Conservation (phyloP, 1,140 invertebrate species). For the Drosophila lini region DNA sequence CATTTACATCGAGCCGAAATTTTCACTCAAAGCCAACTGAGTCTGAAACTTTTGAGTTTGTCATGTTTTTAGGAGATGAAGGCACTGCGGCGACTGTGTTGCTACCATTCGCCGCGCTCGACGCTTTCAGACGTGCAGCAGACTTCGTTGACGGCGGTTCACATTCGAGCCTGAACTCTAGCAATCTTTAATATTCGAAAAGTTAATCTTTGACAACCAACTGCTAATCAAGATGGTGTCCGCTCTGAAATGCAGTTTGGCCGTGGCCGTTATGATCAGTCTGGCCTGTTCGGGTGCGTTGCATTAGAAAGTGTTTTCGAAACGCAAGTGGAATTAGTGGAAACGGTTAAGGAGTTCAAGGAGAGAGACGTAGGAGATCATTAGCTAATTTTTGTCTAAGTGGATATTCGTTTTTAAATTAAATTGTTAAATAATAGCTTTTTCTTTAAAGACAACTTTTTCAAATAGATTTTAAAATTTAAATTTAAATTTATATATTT, state of each 20-base stretch:
- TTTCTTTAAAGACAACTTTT: too few species aligned
- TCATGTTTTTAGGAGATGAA: conserved; percentile 7
- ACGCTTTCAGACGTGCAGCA: conserved; percentile 65
- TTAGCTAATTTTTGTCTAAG: neutral
- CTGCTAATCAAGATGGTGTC: conserved; percentile 68
- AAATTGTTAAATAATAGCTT: too few species aligned
- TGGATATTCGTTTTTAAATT: neutral
- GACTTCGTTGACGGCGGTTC: conserved; percentile 60
- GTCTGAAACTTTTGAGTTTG: neutral
- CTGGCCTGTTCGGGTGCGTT: conserved; percentile 73
- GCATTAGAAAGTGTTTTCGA: conserved; percentile 9
- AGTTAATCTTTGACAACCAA: conserved; percentile 1
- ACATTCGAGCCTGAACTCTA: conserved; percentile 18
- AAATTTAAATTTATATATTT: neutral
- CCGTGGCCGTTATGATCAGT: conserved; percentile 73
- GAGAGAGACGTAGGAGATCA: neutral
- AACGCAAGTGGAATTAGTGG: conserved; percentile 2
- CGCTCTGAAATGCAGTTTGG: conserved; percentile 73
- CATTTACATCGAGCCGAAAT: neutral
- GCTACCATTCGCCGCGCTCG: neutral
- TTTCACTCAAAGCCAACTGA: conserved; percentile 41
- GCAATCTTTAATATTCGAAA: conserved; percentile 1
- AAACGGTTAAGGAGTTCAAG: conserved; percentile 17
- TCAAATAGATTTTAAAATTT: too few species aligned
- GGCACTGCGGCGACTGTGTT: neutral